Evolutionary conservation across 2,113 vertebrate species (phyloP).

Genomic region (Phocoena sinus): DNA sequence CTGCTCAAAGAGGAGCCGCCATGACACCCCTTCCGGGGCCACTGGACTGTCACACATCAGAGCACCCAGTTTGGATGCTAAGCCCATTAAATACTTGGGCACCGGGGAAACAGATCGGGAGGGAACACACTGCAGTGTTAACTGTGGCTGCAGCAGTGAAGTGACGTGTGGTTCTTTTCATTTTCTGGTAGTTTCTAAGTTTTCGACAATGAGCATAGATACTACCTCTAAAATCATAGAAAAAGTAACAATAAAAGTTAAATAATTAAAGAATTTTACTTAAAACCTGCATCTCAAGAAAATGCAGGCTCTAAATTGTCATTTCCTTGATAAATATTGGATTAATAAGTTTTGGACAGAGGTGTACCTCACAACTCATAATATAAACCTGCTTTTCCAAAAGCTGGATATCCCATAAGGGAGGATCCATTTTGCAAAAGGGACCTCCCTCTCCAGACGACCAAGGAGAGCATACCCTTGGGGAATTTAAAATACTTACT

Average conservation of each 20-base stretch:
- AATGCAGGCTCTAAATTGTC: not conserved
- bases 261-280: not conserved
- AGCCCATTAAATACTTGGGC: accelerated
- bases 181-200: not conserved
- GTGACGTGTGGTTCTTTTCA: accelerated
- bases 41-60: accelerated
- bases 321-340: not conserved
- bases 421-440: not conserved
- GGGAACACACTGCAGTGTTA: not conserved
- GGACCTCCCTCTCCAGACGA: not conserved
- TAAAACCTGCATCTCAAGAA: not conserved
- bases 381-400: not conserved
- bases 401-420: not conserved
- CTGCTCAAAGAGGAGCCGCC: not conserved
- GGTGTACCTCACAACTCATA: not conserved
- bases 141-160: not conserved
- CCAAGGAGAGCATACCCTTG: not conserved
- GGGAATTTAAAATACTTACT: not conserved
- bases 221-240: not conserved
- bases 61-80: accelerated
- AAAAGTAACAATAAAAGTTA: not conserved
- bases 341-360: not conserved
- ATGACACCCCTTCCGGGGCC: not conserved
- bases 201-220: not conserved
- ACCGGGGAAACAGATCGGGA: not conserved